A percentile compares a stretch with the other conserved stretches of the same genome.
Evolutionary conservation across 2,113 vertebrate species (phyloP).

Genomic region (Malurus cyaneus): DNA sequence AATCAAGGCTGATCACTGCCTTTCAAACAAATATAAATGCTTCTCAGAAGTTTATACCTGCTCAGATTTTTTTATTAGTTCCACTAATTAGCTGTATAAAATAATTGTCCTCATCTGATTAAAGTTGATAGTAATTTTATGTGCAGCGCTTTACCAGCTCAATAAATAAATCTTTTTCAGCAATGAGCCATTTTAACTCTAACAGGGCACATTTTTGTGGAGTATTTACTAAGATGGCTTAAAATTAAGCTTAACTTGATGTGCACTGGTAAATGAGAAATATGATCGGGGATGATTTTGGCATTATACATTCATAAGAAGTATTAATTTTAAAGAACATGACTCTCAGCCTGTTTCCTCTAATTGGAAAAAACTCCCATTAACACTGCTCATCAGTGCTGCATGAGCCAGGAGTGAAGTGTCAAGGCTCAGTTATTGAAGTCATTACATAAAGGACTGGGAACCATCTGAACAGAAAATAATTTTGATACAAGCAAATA

Average conservation of each 20-base stretch:
- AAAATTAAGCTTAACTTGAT: not conserved
- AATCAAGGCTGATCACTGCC: not conserved
- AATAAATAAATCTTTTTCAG: not conserved
- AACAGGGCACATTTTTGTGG: not conserved
- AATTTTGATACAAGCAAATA: not conserved
- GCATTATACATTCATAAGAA: not conserved
- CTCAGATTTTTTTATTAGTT: not conserved
- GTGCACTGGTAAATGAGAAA: not conserved
- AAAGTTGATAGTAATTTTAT: not conserved
- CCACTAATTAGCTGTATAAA: not conserved
- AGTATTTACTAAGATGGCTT: not conserved
- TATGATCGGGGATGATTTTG: not conserved
- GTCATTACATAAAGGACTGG: not conserved
- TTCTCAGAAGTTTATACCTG: not conserved
- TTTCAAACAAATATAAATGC: not conserved
- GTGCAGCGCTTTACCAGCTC: not conserved
- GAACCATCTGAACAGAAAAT: not conserved
- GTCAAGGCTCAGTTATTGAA: not conserved
- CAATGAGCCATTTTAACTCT: not conserved
- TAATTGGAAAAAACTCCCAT: not conserved
- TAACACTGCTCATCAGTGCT: not conserved
- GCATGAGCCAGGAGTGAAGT: not conserved
- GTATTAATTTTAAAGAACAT: constrained; percentile 12
- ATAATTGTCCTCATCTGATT: not conserved
- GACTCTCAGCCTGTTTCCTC: not conserved